Percentiles rank a stretch among this genome's conserved stretches.
phyloP scores from a whole-genome alignment of 2,113 vertebrate genomes.

The Prietella phreatophila region DNA sequence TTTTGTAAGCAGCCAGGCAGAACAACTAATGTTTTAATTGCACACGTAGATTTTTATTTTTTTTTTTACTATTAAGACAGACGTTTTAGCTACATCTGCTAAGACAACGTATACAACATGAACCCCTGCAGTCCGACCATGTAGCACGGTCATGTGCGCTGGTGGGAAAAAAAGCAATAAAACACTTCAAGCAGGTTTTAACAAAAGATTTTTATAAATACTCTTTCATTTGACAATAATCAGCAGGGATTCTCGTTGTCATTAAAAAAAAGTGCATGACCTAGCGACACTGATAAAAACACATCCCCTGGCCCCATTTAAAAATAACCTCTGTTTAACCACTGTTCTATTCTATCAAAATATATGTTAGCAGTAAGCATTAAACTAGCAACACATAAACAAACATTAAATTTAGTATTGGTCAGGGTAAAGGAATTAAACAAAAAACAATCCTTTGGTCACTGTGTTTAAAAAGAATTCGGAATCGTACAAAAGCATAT shows the following conservation, averaged over 20 bases:
- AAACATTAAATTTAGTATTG: conserved; percentile 53
- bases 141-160: not conserved
- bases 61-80: not conserved
- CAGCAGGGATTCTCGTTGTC: conserved; percentile 68
- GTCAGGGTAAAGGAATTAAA: conserved; percentile 24
- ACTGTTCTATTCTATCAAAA: conserved; percentile 53
- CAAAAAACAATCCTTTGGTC: conserved; percentile 15
- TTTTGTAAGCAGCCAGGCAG: not conserved
- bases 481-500: not conserved
- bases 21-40: not conserved
- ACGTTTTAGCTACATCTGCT: not conserved
- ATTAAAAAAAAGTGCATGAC: conserved; percentile 62
- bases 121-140: not conserved
- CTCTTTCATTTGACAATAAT: conserved; percentile 72
- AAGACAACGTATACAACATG: not conserved
- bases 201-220: conserved; percentile 78
- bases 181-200: conserved; percentile 49
- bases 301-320: conserved; percentile 60
- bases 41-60: not conserved
- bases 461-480: conserved; percentile 18
- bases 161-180: not conserved
- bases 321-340: conserved; percentile 67
- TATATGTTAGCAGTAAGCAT: conserved; percentile 69
- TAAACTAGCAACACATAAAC: conserved; percentile 54
- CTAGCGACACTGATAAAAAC: conserved; percentile 68